These are phyloP conservation scores for Phalanger gymnotis DNA, from an alignment of 2,797 vertebrate genomes.

Conservation along the genomic window DNA sequence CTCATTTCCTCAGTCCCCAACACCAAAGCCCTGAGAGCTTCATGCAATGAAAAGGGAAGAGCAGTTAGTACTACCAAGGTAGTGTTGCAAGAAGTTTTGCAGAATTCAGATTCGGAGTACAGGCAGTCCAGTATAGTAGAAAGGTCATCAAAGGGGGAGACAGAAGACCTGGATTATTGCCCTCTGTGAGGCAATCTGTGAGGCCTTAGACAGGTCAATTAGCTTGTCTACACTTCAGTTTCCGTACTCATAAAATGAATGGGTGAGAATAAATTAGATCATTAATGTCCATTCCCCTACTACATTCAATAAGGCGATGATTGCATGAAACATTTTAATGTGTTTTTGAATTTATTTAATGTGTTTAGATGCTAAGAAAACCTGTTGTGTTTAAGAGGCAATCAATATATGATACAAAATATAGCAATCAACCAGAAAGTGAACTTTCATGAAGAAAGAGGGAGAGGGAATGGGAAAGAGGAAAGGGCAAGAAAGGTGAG, in stretches of 20 bases:
- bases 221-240: not conserved
- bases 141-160: not conserved
- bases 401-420: not conserved
- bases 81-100: not conserved
- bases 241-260: constrained; percentile 22
- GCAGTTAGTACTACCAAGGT: not conserved
- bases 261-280: not conserved
- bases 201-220: not conserved
- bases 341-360: not conserved
- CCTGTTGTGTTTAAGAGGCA: not conserved
- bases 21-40: not conserved
- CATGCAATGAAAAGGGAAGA: not conserved
- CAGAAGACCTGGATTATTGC: not conserved
- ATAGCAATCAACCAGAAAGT: not conserved
- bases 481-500: too few relatives aligned
- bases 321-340: constrained; percentile 9
- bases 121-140: not conserved
- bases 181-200: not conserved
- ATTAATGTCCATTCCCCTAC: not conserved
- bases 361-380: not conserved
- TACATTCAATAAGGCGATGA: not conserved
- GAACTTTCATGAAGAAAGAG: not conserved
- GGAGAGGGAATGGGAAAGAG: not conserved
- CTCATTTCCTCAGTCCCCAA: not conserved
- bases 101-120: constrained; percentile 5